A percentile compares a stretch with the other conserved stretches of the same genome.
Conservation (phyloP, 2,797 vertebrate species). For the Cossypha niveicapilla region DNA sequence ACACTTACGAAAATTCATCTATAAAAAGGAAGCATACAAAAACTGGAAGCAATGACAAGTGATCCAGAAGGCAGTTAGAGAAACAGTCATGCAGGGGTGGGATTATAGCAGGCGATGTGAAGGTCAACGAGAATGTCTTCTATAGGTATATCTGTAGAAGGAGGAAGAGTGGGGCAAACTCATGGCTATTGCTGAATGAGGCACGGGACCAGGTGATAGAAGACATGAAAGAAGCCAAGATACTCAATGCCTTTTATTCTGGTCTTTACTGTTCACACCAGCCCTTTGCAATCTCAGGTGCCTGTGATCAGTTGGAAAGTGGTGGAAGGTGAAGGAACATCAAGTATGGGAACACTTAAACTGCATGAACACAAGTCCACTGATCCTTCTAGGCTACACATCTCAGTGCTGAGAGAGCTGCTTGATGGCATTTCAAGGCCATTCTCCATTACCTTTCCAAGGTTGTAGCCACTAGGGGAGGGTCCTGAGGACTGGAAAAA, state of each 20-base stretch:
- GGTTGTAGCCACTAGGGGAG: fast-evolving
- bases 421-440: not conserved
- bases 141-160: not conserved
- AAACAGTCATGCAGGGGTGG: fast-evolving
- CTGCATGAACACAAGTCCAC: not conserved
- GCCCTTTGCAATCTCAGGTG: not conserved
- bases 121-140: not conserved
- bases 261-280: not conserved
- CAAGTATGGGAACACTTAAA: not conserved
- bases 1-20: not conserved
- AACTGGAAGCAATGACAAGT: not conserved
- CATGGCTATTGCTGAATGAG: not conserved
- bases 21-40: fast-evolving
- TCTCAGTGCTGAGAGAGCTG: not conserved
- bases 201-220: not conserved
- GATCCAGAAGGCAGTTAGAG: not conserved
- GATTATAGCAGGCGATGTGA: not conserved
- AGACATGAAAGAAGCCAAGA: not conserved
- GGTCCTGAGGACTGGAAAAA: not conserved
- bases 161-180: not conserved
- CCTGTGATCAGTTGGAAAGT: not conserved
- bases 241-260: not conserved
- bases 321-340: not conserved
- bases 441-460: not conserved
- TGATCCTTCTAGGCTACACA: not conserved